Evolutionary conservation across 2,113 vertebrate genomes (phyloP).

Genomic region (Amia ocellicauda): DNA sequence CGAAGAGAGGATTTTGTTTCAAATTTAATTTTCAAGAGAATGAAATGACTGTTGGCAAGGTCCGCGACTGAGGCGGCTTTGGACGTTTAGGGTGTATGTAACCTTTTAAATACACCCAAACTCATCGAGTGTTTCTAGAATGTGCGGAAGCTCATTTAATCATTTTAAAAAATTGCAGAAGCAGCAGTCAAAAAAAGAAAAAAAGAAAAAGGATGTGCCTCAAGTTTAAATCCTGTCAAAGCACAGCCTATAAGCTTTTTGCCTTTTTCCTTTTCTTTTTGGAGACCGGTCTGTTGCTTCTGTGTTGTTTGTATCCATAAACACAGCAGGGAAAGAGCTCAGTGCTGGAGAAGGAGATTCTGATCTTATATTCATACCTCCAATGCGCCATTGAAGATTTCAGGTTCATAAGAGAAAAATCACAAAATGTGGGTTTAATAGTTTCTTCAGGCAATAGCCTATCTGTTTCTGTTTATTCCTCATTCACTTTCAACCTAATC

Average conservation of each 20-base stretch:
- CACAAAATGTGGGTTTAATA: too few species aligned
- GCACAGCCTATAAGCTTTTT: neutral
- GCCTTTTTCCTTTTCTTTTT: too few species aligned
- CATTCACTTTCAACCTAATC: too few species aligned
- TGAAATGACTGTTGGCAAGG: constrained; percentile 2
- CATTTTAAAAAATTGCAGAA: neutral
- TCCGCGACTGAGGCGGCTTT: constrained; percentile 6
- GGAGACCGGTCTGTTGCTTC: too few species aligned
- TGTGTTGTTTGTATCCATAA: too few species aligned
- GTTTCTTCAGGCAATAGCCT: too few species aligned
- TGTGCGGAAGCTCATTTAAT: neutral
- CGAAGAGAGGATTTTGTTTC: neutral
- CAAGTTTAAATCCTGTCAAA: neutral
- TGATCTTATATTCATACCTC: too few species aligned
- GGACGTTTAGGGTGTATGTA: neutral
- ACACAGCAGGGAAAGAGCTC: too few species aligned
- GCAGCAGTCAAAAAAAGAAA: neutral
- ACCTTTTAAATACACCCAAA: constrained; percentile 21
- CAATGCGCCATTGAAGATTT: too few species aligned
- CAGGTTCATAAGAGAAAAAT: too few species aligned
- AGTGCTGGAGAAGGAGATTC: too few species aligned
- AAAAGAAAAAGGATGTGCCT: neutral
- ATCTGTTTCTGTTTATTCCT: too few species aligned
- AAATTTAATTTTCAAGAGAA: neutral
- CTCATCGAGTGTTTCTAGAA: constrained; percentile 7